Conservation (phyloP, 2,113 vertebrate species). For the Ivindomyrus marchei region DNA sequence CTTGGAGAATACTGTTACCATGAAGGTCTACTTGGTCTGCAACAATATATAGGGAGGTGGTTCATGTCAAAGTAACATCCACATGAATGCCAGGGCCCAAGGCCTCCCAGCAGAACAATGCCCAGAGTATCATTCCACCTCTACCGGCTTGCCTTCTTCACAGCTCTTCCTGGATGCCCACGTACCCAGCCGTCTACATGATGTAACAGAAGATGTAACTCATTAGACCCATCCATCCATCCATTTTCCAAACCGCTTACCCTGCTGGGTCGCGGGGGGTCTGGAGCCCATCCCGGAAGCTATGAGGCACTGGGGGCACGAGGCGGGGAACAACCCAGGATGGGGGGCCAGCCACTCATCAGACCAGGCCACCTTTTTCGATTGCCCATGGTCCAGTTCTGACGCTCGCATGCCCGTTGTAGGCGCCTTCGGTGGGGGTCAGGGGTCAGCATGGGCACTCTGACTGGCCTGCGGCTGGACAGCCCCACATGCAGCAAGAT, state of each 20-base stretch:
- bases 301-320: too few relatives aligned
- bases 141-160: not conserved
- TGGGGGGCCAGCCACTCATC: not conserved
- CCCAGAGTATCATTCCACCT: not conserved
- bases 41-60: not conserved
- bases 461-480: not conserved
- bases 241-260: too few relatives aligned
- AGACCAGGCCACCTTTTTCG: not conserved
- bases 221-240: not conserved
- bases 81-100: not conserved
- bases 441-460: not conserved
- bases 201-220: not conserved
- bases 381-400: not conserved
- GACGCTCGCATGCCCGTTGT: not conserved
- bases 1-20: not conserved
- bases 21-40: not conserved
- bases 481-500: too few relatives aligned
- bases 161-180: not conserved
- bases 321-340: too few relatives aligned
- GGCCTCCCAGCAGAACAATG: not conserved
- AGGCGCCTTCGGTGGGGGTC: too few relatives aligned
- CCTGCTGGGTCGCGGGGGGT: too few relatives aligned
- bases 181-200: not conserved
- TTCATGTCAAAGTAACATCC: not conserved
- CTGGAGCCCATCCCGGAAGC: too few relatives aligned